These are phyloP conservation scores for Augochlora pura DNA, from an alignment of 1,140 invertebrate genomes.

Conservation along the genomic window DNA sequence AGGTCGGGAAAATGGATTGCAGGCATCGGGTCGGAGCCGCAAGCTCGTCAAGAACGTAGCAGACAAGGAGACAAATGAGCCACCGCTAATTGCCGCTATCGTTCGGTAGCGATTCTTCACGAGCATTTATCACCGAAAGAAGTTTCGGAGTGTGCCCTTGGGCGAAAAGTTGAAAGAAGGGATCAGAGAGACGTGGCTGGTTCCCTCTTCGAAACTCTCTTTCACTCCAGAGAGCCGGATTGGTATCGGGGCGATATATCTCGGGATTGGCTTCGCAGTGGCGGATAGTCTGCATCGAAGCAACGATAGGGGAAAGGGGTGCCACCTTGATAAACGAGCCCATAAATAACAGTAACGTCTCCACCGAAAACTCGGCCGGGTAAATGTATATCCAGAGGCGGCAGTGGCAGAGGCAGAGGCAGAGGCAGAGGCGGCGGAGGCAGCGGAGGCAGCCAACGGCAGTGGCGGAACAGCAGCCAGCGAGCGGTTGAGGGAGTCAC, in stretches of 20 bases:
- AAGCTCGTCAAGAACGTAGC: slow-evolving; percentile 52
- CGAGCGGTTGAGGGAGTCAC: slow-evolving; percentile 55
- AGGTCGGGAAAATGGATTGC: slow-evolving; percentile 31
- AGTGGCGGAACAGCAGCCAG: slow-evolving; percentile 48
- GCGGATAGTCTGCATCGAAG: slow-evolving; percentile 73
- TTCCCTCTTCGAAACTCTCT: slow-evolving; percentile 52
- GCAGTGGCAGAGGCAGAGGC: slow-evolving; percentile 29
- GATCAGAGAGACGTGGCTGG: slow-evolving; percentile 55
- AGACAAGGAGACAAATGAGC: slow-evolving; percentile 64
- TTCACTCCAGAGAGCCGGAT: slow-evolving; percentile 57
- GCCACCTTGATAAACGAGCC: slow-evolving; percentile 78
- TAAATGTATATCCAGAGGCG: slow-evolving; percentile 70
- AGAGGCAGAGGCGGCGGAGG: slow-evolving; percentile 7
- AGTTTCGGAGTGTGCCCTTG: slow-evolving; percentile 45
- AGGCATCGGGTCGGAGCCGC: slow-evolving; percentile 10
- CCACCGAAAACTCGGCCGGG: slow-evolving; percentile 76
- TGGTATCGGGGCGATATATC: slow-evolving; percentile 77
- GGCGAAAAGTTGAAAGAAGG: slow-evolving; percentile 69
- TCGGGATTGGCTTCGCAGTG: slow-evolving; percentile 75
- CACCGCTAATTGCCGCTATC: slow-evolving; percentile 68
- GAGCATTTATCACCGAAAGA: slow-evolving; percentile 65
- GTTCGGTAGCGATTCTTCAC: slow-evolving; percentile 55
- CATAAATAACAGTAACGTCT: slow-evolving; percentile 79
- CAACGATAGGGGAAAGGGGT: slow-evolving; percentile 70
- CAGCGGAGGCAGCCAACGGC: slow-evolving; percentile 45